Evolutionary conservation across 2,113 vertebrate species (phyloP).

Genomic region (Gopherus flavomarginatus): DNA sequence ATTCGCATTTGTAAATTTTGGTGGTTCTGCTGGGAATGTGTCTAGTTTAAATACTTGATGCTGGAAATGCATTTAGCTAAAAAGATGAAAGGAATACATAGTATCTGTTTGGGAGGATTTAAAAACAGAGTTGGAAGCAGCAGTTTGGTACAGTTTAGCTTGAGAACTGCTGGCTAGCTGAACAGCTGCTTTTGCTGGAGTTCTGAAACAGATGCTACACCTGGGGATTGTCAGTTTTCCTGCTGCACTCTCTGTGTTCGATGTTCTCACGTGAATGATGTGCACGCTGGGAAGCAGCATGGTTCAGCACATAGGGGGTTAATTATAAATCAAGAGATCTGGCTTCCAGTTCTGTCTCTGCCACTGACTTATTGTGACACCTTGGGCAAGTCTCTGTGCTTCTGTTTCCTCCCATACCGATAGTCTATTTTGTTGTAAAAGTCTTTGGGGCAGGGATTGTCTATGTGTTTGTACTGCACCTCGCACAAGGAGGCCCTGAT

Average conservation of each 20-base stretch:
- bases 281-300: not conserved
- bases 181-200: not conserved
- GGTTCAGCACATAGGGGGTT: not conserved
- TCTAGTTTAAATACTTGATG: not conserved
- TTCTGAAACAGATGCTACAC: not conserved
- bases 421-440: conserved; percentile 18
- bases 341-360: not conserved
- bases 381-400: not conserved
- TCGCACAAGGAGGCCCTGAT: conserved; percentile 39
- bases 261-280: not conserved
- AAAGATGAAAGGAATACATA: not conserved
- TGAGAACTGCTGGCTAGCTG: not conserved
- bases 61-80: not conserved
- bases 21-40: not conserved
- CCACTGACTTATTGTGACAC: not conserved
- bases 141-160: not conserved
- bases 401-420: not conserved
- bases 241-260: not conserved
- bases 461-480: conserved; percentile 25
- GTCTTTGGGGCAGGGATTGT: conserved; percentile 45
- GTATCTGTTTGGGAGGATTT: not conserved
- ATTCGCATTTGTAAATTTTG: not conserved
- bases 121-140: not conserved
- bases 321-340: not conserved
- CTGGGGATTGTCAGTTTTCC: not conserved